Base-by-base conservation (phyloP, 2,888 invertebrate species). In the Theodoxus fluviatilis region DNA sequence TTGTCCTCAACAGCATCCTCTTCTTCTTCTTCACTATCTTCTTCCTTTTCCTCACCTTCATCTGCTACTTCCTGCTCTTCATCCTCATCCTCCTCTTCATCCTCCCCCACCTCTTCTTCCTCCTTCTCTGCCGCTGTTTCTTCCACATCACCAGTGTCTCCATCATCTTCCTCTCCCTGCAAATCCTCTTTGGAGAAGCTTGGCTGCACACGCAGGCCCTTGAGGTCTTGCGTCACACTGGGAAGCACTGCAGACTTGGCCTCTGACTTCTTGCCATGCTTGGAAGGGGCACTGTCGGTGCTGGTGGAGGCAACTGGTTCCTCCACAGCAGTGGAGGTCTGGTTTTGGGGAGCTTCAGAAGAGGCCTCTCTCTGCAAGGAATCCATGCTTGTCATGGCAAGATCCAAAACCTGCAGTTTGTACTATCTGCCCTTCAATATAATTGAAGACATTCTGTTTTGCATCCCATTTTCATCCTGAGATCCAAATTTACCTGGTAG, bases 101-200 rank as follows among this genome's bases (percentile, higher is more conserved):
- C 38, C 31, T 65, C 47, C 57, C 52, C 37, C 43, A 57, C 25
- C 18, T 22, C 38, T 12, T 40, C 65, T 4, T 65, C 35, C 35
- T 68, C 35, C 15, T 68, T 38, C 35, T n/a, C 37, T n/a, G 9
- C n/a, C 18, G 70, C 69, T 2, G 63, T 47, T 3, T 59, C 49
- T 70, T 64, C 67, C 25, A 52, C 69, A 52, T 52, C 52, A n/a
- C 35, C 43, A 25, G 12, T 33, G 15, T 57, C 59, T 12, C 40
- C 28, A 18, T 61, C 28, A 7, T 67, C 61, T 33, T 67, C 69
- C 43, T 64, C 64, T 25, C 70, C 40, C 3, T 52, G 65, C 0
- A 86, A 78, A 78, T 89, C 88, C 7, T 88, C 87, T 3, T 80
- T 85, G 67, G 74, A 79, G 74, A 85, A 88, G 28, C 82, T 78